Evolutionary conservation across 2,113 vertebrate species (phyloP).

Genomic region (Calyptommatus sinebrachiatus): DNA sequence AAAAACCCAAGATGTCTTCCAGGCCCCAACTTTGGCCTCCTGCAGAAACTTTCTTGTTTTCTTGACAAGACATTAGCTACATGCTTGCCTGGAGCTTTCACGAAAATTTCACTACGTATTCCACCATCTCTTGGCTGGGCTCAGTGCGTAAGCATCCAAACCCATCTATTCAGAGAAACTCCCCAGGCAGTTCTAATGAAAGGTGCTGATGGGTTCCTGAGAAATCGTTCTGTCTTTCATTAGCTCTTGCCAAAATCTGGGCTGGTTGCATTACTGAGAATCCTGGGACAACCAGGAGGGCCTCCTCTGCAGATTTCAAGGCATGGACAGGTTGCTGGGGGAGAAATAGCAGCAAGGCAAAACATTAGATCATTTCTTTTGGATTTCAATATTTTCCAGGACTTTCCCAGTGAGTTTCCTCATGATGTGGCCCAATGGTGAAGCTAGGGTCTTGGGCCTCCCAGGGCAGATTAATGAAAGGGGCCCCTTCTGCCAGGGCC

Average conservation of each 20-base stretch:
- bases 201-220: background rate
- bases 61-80: background rate
- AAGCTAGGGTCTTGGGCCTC: too few species aligned
- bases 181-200: background rate
- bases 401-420: too few species aligned
- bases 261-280: background rate
- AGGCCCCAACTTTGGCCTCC: background rate
- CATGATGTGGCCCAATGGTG: too few species aligned
- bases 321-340: too few species aligned
- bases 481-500: too few species aligned
- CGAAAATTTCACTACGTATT: constrained; percentile 8
- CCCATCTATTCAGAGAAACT: background rate
- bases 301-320: too few species aligned
- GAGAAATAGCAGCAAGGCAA: background rate
- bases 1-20: background rate
- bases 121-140: background rate
- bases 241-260: background rate
- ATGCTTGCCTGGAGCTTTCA: constrained; percentile 5
- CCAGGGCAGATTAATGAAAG: too few species aligned
- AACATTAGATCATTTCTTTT: too few species aligned
- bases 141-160: background rate
- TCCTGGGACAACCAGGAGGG: background rate
- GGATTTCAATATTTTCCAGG: too few species aligned
- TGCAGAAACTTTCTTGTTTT: constrained; percentile 3
- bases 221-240: background rate